Conservation (phyloP, 2,113 vertebrate species). For the Anoura caudifer region DNA sequence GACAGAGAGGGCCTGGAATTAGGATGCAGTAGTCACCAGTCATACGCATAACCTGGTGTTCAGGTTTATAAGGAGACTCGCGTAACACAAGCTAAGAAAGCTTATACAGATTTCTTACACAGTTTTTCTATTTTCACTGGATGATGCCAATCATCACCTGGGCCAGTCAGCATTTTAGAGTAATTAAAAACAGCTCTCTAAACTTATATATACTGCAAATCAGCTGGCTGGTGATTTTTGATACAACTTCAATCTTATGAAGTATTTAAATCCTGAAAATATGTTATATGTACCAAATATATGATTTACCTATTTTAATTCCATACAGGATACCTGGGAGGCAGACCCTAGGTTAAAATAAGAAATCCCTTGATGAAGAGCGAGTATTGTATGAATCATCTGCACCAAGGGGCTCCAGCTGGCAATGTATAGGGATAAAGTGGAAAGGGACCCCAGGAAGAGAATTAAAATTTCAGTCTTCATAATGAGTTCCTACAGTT, state of each 20-base stretch:
- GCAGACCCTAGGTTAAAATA: neutral
- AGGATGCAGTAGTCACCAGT: neutral
- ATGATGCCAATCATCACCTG: neutral
- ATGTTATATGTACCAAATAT: neutral
- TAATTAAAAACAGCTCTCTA: neutral
- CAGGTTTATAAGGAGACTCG: neutral
- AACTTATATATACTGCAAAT: neutral
- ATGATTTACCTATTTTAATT: neutral
- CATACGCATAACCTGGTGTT: neutral
- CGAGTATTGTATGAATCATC: accelerated
- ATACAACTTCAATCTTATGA: neutral
- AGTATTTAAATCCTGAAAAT: neutral
- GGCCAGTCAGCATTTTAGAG: neutral
- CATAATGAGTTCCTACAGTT: neutral
- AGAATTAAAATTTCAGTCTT: neutral
- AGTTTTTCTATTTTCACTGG: neutral
- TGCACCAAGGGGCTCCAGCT: neutral
- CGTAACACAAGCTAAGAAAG: neutral
- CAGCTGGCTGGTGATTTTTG: neutral
- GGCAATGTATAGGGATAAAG: neutral
- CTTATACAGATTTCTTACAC: neutral
- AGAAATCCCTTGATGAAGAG: neutral
- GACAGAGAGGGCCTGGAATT: neutral
- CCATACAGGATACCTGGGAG: neutral
- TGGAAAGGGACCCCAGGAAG: too few relatives aligned